phyloP scores from a whole-genome alignment of 2,797 vertebrate genomes.

The Hypotaenidia okinawae region DNA sequence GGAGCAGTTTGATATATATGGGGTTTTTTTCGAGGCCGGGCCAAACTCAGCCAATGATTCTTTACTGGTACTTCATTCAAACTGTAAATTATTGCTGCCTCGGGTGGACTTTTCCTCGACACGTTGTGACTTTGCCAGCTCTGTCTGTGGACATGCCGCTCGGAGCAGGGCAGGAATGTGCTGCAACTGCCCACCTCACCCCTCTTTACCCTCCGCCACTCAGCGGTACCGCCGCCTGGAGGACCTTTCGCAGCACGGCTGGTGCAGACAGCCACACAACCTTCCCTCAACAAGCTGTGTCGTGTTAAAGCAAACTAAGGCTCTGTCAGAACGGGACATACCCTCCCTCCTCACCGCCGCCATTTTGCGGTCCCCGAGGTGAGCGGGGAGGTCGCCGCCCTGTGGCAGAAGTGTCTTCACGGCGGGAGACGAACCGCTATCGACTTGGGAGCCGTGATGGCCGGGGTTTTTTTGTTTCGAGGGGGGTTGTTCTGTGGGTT shows the following conservation, averaged over 20 bases:
- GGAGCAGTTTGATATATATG: not conserved
- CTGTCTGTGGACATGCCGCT: accelerated
- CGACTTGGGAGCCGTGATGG: accelerated
- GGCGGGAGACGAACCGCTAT: accelerated
- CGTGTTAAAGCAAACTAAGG: accelerated
- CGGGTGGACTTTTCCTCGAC: too few relatives aligned
- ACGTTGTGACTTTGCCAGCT: accelerated
- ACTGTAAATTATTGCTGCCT: not conserved
- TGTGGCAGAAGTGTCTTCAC: not conserved
- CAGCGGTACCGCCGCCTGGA: not conserved
- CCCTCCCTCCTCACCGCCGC: accelerated
- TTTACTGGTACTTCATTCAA: not conserved
- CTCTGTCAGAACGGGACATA: accelerated
- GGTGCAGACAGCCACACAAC: accelerated
- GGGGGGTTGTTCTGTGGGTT: too few relatives aligned
- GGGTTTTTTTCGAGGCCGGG: accelerated
- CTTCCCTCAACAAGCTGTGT: too few relatives aligned
- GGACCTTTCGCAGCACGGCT: accelerated
- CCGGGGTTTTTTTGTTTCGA: too few relatives aligned
- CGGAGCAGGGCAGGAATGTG: too few relatives aligned
- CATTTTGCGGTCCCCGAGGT: not conserved
- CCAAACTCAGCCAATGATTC: not conserved
- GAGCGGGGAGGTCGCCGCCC: not conserved
- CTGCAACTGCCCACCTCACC: too few relatives aligned
- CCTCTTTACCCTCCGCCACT: too few relatives aligned